Base-by-base conservation (phyloP, 1,140 invertebrate species). In the Trichonephila clavipes region DNA sequence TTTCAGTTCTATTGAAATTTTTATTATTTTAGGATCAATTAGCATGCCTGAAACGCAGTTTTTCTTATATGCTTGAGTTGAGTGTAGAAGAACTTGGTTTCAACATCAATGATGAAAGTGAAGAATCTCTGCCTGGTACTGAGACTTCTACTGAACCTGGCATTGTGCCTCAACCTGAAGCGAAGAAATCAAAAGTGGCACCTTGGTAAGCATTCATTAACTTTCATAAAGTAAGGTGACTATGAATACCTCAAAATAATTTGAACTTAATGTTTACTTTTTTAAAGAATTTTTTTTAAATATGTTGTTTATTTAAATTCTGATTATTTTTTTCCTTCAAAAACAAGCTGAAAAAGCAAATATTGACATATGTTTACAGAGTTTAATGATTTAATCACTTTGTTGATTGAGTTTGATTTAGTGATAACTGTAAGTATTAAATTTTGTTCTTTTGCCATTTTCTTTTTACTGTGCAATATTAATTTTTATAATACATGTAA, bases 31-130 rank as follows among this genome's bases (percentile, higher is more conserved):
- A 98, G 6, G 98, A 99, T 82, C 98, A 98, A 95, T 95, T 99
- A 1, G 96, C 97, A 1, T 97, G 97, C 1, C 96, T 98, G 14
- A 97, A 97, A 90, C 97, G 97, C 18, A 97, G 97, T 0, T 96
- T 99, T 58, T 97, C 97, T 0, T 98, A 97, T 92, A 97, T 99
- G 96, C 97, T 97, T n/a, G 98, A 98, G 95, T 97, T 99, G 91
- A 97, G 97, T 0, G 97, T 97, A 21, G 97, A 98, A 24, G 98
- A 99, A 95, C 96, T 99, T 4, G 98, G 98, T 6, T 98, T 99
- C 95, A 98, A 98, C 93, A 96, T 98, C 10, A 69, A 96, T 90
- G 94, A 94, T 94, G 95, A 95, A 85, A 94, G 59, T 62, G 94
- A 94, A 91, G 94, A 94, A 44, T 94, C 87, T 51, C 21, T 94